phyloP scores from a whole-genome alignment of 2,888 invertebrate species.

The Mamestra brassicae region DNA sequence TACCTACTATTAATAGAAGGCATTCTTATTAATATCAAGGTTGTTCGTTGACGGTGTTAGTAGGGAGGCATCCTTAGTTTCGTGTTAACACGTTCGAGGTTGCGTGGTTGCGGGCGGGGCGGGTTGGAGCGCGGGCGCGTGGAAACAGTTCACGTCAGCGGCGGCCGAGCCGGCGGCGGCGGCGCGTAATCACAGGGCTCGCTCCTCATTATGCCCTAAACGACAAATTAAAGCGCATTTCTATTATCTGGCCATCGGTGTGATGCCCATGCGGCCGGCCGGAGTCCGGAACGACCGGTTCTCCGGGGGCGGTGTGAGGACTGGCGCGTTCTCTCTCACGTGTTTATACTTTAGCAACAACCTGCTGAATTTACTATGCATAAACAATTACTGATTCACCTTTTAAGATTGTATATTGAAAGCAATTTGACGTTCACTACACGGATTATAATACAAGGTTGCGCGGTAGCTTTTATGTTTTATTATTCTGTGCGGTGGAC shows the following conservation, averaged over 20 bases:
- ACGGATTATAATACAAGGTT: conserved; percentile 45
- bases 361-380: conserved; percentile 77
- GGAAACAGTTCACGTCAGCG: conserved; percentile 89
- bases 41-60: conserved; percentile 14
- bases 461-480: conserved; percentile 34
- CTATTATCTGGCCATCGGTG: conserved; percentile 89
- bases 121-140: conserved; percentile 73
- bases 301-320: conserved; percentile 72
- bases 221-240: conserved; percentile 91
- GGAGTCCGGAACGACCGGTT: conserved; percentile 82
- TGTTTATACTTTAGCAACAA: conserved; percentile 74
- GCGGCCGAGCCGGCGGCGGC: conserved; percentile 89
- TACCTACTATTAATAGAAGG: neutral
- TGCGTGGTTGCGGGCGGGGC: conserved; percentile 71
- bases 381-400: conserved; percentile 73
- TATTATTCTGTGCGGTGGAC: conserved; percentile 23
- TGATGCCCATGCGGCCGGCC: conserved; percentile 73
- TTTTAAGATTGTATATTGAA: conserved; percentile 67
- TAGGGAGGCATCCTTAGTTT: conserved; percentile 58
- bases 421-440: conserved; percentile 59
- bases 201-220: conserved; percentile 90
- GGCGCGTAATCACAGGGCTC: conserved; percentile 91
- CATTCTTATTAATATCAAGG: neutral
- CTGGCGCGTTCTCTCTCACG: conserved; percentile 71
- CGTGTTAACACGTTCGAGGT: conserved; percentile 78